A percentile compares a stretch with the other conserved stretches of the same genome.
Evolutionary conservation across 2,888 invertebrate species (phyloP).

Genomic region (Cantharis nigra): DNA sequence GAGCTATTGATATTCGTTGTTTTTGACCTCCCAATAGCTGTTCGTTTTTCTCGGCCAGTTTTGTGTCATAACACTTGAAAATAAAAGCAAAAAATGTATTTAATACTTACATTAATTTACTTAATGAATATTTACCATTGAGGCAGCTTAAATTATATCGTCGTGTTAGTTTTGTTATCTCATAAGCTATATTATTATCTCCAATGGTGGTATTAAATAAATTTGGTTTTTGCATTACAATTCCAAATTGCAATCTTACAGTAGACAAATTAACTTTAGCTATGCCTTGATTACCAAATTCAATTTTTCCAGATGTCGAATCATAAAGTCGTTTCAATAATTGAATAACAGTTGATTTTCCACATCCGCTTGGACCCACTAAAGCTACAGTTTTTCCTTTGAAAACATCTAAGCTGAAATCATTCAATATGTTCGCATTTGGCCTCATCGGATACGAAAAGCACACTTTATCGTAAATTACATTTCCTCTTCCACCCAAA

Average conservation of each 20-base stretch:
- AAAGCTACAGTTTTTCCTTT: constrained; percentile 75
- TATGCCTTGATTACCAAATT: constrained; percentile 43
- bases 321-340: constrained; percentile 85
- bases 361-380: constrained; percentile 85
- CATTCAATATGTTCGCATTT: constrained; percentile 63
- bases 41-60: no score
- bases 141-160: constrained; percentile 78
- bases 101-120: no score
- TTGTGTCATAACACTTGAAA: no score
- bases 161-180: constrained; percentile 70
- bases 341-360: constrained; percentile 86
- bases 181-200: constrained; percentile 93
- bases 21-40: no score
- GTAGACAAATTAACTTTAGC: constrained; percentile 41
- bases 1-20: no score
- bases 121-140: constrained; percentile 81
- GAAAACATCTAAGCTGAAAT: constrained; percentile 64
- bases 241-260: constrained; percentile 77
- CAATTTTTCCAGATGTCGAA: constrained; percentile 66
- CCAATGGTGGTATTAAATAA: constrained; percentile 86
- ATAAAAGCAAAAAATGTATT: no score
- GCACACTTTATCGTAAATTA: constrained; percentile 69
- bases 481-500: constrained; percentile 65
- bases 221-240: constrained; percentile 91
- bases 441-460: constrained; percentile 81